Base-by-base conservation (phyloP, 1,140 invertebrate species). In the honey bee (Apis mellifera) region DNA sequence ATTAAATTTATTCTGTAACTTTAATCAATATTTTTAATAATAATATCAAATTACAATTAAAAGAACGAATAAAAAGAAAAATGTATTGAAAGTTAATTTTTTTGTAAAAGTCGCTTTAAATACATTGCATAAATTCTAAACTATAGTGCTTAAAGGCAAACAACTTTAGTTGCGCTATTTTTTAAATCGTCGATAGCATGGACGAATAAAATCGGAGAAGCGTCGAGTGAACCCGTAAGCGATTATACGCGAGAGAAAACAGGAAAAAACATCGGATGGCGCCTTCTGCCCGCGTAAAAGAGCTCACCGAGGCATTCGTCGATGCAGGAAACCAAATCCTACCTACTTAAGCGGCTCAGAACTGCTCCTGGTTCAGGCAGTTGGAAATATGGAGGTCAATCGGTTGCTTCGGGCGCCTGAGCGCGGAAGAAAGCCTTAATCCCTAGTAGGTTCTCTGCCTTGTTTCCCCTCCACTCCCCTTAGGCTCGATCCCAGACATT, bases 361-460 rank as follows among this genome's bases (percentile, higher is more conserved):
- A 78, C 64, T 79, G 88, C 88, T 91, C 86, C 90, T 64, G 90
- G 85, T 84, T 83, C 82, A 82, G 84, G 54, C 76, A 81, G 85
- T 78, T 77, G 84, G 72, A 86, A 91, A 91, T 89, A 90, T 90
- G 89, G 87, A 91, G 90, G 90, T 90, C 90, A 89, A 90, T 90
- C 86, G 88, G 90, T 84, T 82, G 72, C 90, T 75, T 65, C 64
- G 86, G 84, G 86, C 88, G 84, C 77, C 66, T 82, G 66, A 26
- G 62, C 83, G 77, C 85, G 87, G 83, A 91, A 90, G 89, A 90
- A 90, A 86, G 65, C 89, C 86, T 88, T 89, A 92, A 90, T 91
- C 90, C 89, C 21, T 86, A 84, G 76, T 83, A 86, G 84, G 84
- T 86, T 87, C 74, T 81, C 65, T 79, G 73, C 70, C 76, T 73